Evolutionary conservation across 1,140 invertebrate genomes (phyloP), one percentile per base, ranked within the genome.

Genomic region (Asobara japonica): DNA sequence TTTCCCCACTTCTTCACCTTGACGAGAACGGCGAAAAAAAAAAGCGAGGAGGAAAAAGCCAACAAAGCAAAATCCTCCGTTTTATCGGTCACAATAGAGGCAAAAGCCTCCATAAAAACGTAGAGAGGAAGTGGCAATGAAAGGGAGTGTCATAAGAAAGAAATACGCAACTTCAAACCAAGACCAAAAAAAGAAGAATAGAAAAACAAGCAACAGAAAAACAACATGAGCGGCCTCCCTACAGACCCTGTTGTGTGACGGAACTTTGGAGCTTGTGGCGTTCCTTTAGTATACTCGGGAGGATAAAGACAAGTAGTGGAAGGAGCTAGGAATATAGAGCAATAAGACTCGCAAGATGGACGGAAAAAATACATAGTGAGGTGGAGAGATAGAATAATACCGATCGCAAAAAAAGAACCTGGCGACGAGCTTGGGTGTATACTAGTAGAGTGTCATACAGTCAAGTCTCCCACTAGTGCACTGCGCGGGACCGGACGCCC

Each of bases 221-320:
- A 69, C 33, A 68, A 45, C 41, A 62, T 8, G 16, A 16, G 22
- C 13, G 30, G 20, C 65, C 4, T 62, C 27, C 60, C 60, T 30
- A 30, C 60, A 62, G 60, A 62, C 60, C 30, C 6, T 56, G 51
- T 62, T 31, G 29, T 62, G 60, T 29, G 41, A 29, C n/a, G 65
- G 36, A 66, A 66, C 64, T 66, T 45, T 66, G 22, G 31, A 20
- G n/a, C 31, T 66, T 38, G 64, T 45, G 41, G 65, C 64, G 10
- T 38, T 41, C 45, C 72, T 74, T 74, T 70, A 74, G 64, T 72
- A 36, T 48, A 65, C 71, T 66, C 61, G 7, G 18, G 71, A 65
- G 71, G 41, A 61, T 72, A 72, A 45, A 72, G 33, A 67, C 13
- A 60, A 22, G 31, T 20, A 31, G 29, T 31, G 20, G 10, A 67